Percentiles rank a stretch among this genome's conserved stretches.
Evolutionary conservation across 2,888 invertebrate genomes (phyloP).

Genomic region (Homarus gammarus): DNA sequence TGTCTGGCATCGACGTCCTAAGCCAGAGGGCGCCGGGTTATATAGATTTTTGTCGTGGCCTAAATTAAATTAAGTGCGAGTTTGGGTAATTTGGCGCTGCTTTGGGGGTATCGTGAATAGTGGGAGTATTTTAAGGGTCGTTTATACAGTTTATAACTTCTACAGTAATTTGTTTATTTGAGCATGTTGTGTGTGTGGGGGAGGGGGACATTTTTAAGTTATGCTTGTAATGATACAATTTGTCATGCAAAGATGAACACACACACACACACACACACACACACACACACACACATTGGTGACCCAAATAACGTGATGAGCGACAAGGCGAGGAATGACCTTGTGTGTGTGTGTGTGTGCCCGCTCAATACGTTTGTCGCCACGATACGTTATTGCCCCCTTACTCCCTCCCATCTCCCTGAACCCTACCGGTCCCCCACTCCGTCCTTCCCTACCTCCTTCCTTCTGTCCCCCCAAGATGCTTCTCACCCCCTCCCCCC

Average conservation of each 20-base stretch:
- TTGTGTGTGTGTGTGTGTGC: not conserved
- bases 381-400: not conserved
- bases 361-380: not conserved
- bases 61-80: too few relatives aligned
- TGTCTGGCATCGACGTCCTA: too few relatives aligned
- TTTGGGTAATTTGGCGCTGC: too few relatives aligned
- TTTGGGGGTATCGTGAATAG: not conserved
- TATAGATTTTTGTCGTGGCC: too few relatives aligned
- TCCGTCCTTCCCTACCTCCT: too few relatives aligned
- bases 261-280: conserved; percentile 38
- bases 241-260: not conserved
- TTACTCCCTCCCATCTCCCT: not conserved
- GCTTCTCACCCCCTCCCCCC: not conserved
- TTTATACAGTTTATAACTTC: not conserved
- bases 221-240: conserved; percentile 4
- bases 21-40: too few relatives aligned
- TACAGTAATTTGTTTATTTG: too few relatives aligned
- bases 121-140: not conserved
- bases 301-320: not conserved
- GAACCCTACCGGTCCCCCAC: not conserved
- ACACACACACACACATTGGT: conserved; percentile 22
- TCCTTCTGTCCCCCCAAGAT: too few relatives aligned
- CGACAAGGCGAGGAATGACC: not conserved
- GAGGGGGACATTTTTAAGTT: too few relatives aligned
- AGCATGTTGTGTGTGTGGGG: too few relatives aligned